Conservation (phyloP, 2,888 invertebrate genomes). For the Timandra comae region DNA sequence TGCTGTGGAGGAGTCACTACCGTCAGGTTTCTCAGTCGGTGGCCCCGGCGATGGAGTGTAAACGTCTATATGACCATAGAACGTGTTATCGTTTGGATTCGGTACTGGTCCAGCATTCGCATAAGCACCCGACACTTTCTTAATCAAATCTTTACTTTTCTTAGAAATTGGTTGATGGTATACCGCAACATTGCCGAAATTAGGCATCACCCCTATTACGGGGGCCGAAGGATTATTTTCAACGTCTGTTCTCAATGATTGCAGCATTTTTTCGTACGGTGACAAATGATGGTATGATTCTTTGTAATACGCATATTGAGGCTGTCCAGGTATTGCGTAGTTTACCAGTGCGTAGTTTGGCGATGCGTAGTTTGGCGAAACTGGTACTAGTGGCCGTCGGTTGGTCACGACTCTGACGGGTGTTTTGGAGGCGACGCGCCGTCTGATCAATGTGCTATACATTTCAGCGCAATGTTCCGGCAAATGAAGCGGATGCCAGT, state of each 20-base stretch:
- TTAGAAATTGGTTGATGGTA: slow-evolving; percentile 56
- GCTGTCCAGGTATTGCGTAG: slow-evolving; percentile 1
- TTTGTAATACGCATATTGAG: no score
- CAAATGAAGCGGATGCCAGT: slow-evolving; percentile 61
- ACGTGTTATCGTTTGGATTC: slow-evolving; percentile 16
- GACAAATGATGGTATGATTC: slow-evolving; percentile 9
- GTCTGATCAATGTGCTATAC: slow-evolving; percentile 44
- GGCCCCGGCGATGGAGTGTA: background rate
- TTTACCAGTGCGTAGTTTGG: no score
- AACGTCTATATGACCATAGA: slow-evolving; percentile 18
- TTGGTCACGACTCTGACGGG: slow-evolving; percentile 33
- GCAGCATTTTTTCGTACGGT: slow-evolving; percentile 43
- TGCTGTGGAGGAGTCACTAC: no score
- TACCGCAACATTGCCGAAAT: slow-evolving; percentile 45
- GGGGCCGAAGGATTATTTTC: slow-evolving; percentile 38
- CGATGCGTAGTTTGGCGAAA: no score
- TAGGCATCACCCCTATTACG: slow-evolving; percentile 36
- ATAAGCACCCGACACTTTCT: slow-evolving; percentile 38
- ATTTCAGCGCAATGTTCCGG: slow-evolving; percentile 49
- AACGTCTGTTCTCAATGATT: slow-evolving; percentile 41
- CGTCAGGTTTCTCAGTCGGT: no score
- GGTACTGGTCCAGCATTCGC: slow-evolving; percentile 21
- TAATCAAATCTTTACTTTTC: slow-evolving; percentile 43
- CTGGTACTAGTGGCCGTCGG: no score
- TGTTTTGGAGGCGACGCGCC: slow-evolving; percentile 24